Evolutionary conservation across 1,140 invertebrate species (phyloP).

Genomic region (Musca vetustissima): DNA sequence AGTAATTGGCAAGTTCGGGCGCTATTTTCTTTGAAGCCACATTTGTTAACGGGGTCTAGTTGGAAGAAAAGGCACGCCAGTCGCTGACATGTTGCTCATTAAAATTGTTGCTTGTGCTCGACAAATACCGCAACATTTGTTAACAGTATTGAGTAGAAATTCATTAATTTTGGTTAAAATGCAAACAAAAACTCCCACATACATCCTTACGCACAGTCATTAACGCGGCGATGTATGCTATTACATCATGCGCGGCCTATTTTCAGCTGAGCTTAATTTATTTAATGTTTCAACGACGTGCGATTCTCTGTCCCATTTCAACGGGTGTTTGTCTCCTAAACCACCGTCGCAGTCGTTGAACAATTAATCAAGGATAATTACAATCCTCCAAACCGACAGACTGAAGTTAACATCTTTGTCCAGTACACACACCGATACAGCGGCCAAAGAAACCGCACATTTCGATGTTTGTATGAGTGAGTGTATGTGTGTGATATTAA

Average conservation of each 20-base stretch:
- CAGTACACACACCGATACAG: background rate
- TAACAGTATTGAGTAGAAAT: background rate
- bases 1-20: no score
- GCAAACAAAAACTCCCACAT: background rate
- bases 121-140: no score
- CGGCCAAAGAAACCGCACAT: background rate
- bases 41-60: no score
- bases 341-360: conserved; percentile 22
- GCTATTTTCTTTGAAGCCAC: no score
- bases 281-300: background rate
- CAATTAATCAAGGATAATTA: conserved; percentile 30
- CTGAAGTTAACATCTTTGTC: background rate
- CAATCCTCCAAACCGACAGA: background rate
- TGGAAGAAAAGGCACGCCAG: no score
- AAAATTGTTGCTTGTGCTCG: no score
- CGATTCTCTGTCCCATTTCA: no score
- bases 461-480: background rate
- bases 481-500: conserved; percentile 7
- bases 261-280: background rate
- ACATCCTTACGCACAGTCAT: background rate
- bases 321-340: background rate
- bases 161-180: conserved; percentile 16
- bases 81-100: no score
- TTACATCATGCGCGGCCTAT: background rate
- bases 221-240: background rate